phyloP scores from a whole-genome alignment of 1,140 invertebrate species.

The Choristoneura fumiferana region DNA sequence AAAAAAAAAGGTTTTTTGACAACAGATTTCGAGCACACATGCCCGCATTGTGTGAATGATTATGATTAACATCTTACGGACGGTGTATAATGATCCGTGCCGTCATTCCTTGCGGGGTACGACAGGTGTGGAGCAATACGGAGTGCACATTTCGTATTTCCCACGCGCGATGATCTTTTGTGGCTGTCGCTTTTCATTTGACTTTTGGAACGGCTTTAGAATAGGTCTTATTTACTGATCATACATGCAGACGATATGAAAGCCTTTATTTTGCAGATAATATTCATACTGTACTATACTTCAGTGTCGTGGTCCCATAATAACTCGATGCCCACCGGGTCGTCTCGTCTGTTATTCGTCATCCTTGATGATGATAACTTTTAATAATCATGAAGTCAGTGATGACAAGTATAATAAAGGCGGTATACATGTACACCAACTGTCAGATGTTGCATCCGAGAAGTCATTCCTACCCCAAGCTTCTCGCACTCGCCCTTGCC shows the following conservation, averaged over 20 bases:
- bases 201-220: slow-evolving; percentile 35
- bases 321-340: too few species aligned
- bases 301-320: too few species aligned
- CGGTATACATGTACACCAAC: too few species aligned
- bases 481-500: too few species aligned
- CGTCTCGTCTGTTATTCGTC: too few species aligned
- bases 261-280: slow-evolving; percentile 20
- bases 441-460: too few species aligned
- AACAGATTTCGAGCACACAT: slow-evolving; percentile 62
- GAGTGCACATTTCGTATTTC: slow-evolving; percentile 53
- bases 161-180: slow-evolving; percentile 35
- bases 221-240: too few species aligned
- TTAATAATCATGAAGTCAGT: too few species aligned
- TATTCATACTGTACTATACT: too few species aligned
- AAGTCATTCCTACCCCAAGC: too few species aligned
- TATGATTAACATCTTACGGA: slow-evolving; percentile 61
- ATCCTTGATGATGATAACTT: too few species aligned
- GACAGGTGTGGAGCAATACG: slow-evolving; percentile 49
- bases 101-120: slow-evolving; percentile 24
- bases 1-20: slow-evolving; percentile 49
- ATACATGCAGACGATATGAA: not conserved
- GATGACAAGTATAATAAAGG: too few species aligned
- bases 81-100: slow-evolving; percentile 50
- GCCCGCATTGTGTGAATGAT: slow-evolving; percentile 48
- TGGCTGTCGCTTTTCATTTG: slow-evolving; percentile 31